A percentile compares a stretch with the other conserved stretches of the same genome.
phyloP scores from a whole-genome alignment of 2,888 invertebrate genomes.

The Nephrotoma appendiculata region DNA sequence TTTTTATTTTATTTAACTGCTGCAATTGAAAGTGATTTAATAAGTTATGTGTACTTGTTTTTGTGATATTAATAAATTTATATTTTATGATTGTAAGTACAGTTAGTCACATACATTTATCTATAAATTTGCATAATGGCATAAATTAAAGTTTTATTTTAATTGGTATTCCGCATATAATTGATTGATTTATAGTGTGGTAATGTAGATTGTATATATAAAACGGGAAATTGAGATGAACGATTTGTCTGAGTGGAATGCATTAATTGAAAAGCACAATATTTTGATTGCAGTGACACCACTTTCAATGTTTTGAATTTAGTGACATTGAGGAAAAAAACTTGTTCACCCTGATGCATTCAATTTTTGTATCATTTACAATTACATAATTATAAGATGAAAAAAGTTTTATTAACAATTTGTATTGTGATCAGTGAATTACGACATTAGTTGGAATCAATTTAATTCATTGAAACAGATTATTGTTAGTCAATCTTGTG shows the following conservation, averaged over 20 bases:
- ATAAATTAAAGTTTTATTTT: neutral
- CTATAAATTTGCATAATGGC: neutral
- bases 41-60: neutral
- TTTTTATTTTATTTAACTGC: neutral
- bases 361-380: neutral
- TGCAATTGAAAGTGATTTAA: neutral
- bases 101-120: neutral
- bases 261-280: no score
- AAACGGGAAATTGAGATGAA: neutral
- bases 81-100: neutral
- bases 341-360: neutral
- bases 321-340: neutral
- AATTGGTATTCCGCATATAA: neutral
- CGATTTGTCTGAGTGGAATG: neutral
- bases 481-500: no score
- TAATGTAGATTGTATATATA: neutral
- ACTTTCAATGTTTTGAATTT: neutral
- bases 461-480: no score
- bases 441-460: no score
- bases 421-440: no score
- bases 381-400: neutral
- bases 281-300: no score
- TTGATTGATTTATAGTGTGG: neutral
- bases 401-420: neutral
- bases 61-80: neutral